These are phyloP conservation scores for Sinopyrophorus schimmeli DNA, from an alignment of 2,888 invertebrate species.

Conservation along the genomic window DNA sequence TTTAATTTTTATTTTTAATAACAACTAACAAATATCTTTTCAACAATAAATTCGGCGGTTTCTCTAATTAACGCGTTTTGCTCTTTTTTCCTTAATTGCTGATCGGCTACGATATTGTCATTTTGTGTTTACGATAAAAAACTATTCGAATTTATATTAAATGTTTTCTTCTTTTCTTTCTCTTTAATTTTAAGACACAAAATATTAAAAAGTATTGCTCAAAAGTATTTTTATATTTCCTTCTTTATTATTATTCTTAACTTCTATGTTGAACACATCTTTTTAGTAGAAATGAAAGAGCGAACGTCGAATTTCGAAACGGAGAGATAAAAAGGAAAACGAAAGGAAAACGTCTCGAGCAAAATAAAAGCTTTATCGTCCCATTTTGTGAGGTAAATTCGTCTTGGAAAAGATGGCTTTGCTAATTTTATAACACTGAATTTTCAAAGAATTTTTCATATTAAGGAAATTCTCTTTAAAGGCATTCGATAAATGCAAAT, in stretches of 20 bases:
- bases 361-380: conserved; percentile 23
- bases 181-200: conserved; percentile 20
- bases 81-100: conserved; percentile 25
- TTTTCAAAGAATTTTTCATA: conserved; percentile 28
- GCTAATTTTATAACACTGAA: too few species aligned
- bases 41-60: conserved; percentile 32
- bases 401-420: too few species aligned
- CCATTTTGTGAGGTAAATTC: conserved; percentile 23
- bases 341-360: too few species aligned
- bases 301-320: conserved; percentile 3
- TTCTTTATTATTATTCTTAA: too few species aligned
- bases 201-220: conserved; percentile 29
- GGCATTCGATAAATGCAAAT: conserved; percentile 28
- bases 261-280: conserved; percentile 27
- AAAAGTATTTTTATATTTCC: conserved; percentile 22
- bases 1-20: conserved; percentile 17
- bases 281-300: conserved; percentile 11
- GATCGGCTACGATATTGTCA: conserved; percentile 30
- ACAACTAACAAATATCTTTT: conserved; percentile 26
- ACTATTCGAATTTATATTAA: conserved; percentile 23
- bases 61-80: conserved; percentile 22
- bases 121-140: too few species aligned
- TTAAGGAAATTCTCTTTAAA: conserved; percentile 24
- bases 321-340: conserved; percentile 17
- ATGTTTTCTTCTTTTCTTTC: conserved; percentile 9